Conservation (phyloP, 2,888 invertebrate species). For the Papilio gigon region DNA sequence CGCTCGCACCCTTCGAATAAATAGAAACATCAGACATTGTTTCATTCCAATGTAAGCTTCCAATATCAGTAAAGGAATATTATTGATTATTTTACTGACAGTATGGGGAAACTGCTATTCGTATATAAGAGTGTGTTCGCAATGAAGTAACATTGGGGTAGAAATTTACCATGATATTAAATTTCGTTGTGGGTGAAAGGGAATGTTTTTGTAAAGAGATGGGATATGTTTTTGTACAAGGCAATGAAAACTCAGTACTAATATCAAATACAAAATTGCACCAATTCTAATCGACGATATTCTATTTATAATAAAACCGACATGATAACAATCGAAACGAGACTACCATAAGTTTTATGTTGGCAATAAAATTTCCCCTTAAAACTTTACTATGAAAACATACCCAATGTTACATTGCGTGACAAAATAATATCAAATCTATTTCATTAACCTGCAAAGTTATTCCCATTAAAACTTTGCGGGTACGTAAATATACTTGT, state of each 20-base stretch:
- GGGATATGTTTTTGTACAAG: not conserved
- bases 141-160: not conserved
- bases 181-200: too few species aligned
- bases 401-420: slow-evolving; percentile 57
- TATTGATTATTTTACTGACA: not conserved
- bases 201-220: too few species aligned
- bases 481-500: slow-evolving; percentile 69
- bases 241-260: too few species aligned
- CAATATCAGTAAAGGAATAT: not conserved
- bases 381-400: slow-evolving; percentile 22
- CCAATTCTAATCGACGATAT: not conserved
- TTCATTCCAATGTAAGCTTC: slow-evolving; percentile 4
- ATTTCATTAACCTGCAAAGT: slow-evolving; percentile 67
- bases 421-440: slow-evolving; percentile 69
- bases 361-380: slow-evolving; percentile 29
- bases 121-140: not conserved
- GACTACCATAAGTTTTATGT: slow-evolving; percentile 19
- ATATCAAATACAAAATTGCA: not conserved
- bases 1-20: slow-evolving; percentile 33
- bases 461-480: slow-evolving; percentile 73
- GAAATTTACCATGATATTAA: too few species aligned
- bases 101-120: not conserved
- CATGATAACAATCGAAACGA: slow-evolving; percentile 33
- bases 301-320: not conserved
- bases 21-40: slow-evolving; percentile 16